Base-by-base conservation (phyloP, 2,888 invertebrate species). In the Cyrtodaria siliqua region DNA sequence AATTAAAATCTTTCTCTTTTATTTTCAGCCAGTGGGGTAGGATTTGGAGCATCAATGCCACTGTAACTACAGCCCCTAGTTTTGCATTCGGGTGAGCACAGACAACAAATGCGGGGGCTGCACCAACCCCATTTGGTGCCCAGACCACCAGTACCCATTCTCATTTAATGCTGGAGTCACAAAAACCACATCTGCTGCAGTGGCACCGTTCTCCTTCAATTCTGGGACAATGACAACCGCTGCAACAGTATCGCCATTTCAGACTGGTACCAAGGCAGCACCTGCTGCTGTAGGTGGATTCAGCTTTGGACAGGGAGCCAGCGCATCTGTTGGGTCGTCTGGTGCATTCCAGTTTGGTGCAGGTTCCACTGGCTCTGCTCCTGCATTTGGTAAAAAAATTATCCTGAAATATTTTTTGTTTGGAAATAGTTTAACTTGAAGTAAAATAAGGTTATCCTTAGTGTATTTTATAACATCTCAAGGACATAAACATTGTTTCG, bases 371-470 rank as follows among this genome's bases (percentile, higher is more conserved):
- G 56, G 40, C 16, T 1, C 75, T 29, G 53, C 68, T 8, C 44
- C 68, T 29, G 68, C 60, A 9, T 77, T 77, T 60, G 77, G 77
- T 77, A 56, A 47, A 24, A 56, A 9, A 1, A 9, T 62, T 1
- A 24, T 2, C n/a, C n/a, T n/a, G n/a, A n/a, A n/a, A n/a, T n/a
- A n/a, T n/a, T n/a, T n/a, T n/a, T n/a, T n/a, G n/a, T n/a, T n/a
- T n/a, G n/a, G n/a, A n/a, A n/a, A n/a, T n/a, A n/a, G n/a, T n/a
- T n/a, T n/a, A n/a, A n/a, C n/a, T n/a, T n/a, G n/a, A n/a, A n/a
- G n/a, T n/a, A n/a, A n/a, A n/a, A n/a, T n/a, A n/a, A n/a, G n/a
- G n/a, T n/a, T n/a, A n/a, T n/a, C n/a, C n/a, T n/a, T n/a, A n/a
- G n/a, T n/a, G n/a, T n/a, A n/a, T n/a, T n/a, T n/a, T n/a, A n/a